Evolutionary conservation across 53 echinoderm and acorn worm species (phyloP), one percentile per base, ranked within the genome.

Genomic region (Henricia sp.): DNA sequence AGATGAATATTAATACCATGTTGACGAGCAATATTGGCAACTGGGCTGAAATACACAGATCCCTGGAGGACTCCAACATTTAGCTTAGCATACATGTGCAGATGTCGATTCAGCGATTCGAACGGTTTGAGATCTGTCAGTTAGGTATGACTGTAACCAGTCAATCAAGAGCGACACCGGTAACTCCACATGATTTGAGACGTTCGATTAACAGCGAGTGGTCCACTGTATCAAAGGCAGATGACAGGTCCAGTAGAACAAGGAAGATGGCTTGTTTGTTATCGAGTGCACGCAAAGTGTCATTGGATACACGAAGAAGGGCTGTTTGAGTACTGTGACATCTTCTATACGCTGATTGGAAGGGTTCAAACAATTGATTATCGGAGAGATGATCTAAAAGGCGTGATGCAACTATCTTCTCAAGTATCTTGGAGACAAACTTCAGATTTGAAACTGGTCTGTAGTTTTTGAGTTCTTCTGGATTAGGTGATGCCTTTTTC

Each of bases 181-280:
- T 72, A 5, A 59, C 16, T 60, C 72, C 35, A 70, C 70, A 24
- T 16, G 37, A n/a, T 23, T 29, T 13, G 34, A 85, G 55, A 32
- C 72, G 55, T 41, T 85, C 23, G 2, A 85, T 72, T 30, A 85
- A 8, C 44, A 27, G 25, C 6, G 58, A 4, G 21, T 85, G 85
- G 28, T 85, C 72, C 16, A 72, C 71, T 27, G 72, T 73, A 8
- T 85, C 73, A 43, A 85, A 85, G 0, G 75, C 72, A 14, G 85
- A n/a, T n/a, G n/a, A n/a, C n/a, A n/a, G n/a, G n/a, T n/a, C n/a
- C n/a, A n/a, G n/a, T n/a, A n/a, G n/a, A n/a, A 19, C 33, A 50
- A 84, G 56, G 25, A 84, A 51, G 52, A 51, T 20, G 16, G 2
- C 52, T 20, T 51, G 52, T 2, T 51, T 17, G 17, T 21, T 21